Base-by-base conservation (phyloP, 2,113 vertebrate species). In the Rhombomys opimus region DNA sequence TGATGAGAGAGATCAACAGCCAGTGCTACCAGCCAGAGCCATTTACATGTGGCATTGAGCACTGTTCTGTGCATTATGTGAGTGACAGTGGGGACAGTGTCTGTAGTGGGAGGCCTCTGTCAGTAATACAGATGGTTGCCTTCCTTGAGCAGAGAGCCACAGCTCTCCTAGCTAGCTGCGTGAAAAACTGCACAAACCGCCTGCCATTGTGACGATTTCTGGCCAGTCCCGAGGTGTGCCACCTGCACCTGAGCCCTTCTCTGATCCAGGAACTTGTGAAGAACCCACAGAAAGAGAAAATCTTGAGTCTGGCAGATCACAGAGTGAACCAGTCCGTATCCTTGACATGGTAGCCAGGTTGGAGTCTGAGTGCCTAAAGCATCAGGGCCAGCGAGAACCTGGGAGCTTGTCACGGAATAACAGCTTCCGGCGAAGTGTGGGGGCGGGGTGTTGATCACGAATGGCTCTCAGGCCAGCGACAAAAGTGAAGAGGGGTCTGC, bases 341-440 rank as follows among this genome's bases (percentile, higher is more conserved):
- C 98, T 99, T 22, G 99, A 99, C 98, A 99, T 99, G 99, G 99
- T 99, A 88, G 99, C 99, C 57, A 99, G 94, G 98, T 98, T 99
- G 93, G 99, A 99, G 97, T 99, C 99, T 0, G 99, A 99, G 97
- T 99, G 99, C 97, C 98, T 99, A 97, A 98, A 97, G 97, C 98
- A 98, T 9, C 99, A 99, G 97, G 98, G 98, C 54, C 98, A 98
- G 82, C 97, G 98, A 0, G 99, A 99, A 25, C 98, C 98, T 0
- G 99, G 99, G 17, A 97, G 98, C 98, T 99, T 97, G 87, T 97
- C 97, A 0, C 98, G 99, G 20, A 99, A 97, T 98, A 99, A 99
- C 98, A 99, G 99, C 98, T 99, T 99, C 97, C 98, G 98, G 68
- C 98, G 99, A 65, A 98, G 98, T 0, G 99, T 99, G 0, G 99